Evolutionary conservation across 2,888 invertebrate species (phyloP).

Genomic region (Archips crataeganus): DNA sequence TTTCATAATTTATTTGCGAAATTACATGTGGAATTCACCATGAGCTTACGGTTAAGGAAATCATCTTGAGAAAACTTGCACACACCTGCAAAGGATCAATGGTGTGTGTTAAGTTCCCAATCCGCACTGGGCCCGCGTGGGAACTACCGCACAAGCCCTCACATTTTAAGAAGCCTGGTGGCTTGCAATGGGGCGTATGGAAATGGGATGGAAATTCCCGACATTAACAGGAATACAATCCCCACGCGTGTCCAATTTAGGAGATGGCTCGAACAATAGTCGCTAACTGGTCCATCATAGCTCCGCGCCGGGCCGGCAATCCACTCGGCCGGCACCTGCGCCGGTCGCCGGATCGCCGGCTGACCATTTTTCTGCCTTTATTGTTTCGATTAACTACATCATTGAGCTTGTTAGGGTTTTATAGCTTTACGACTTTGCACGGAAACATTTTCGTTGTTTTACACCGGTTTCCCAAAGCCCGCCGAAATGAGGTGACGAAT

Average conservation of each 20-base stretch:
- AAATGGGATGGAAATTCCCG: neutral
- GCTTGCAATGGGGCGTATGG: too few relatives aligned
- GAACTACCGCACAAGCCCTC: too few relatives aligned
- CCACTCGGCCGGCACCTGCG: slow-evolving; percentile 27
- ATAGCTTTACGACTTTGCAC: neutral
- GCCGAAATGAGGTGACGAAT: neutral
- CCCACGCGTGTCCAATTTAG: slow-evolving; percentile 61
- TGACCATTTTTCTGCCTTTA: slow-evolving; percentile 4
- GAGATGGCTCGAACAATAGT: slow-evolving; percentile 63
- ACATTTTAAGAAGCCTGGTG: too few relatives aligned
- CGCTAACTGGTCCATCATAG: slow-evolving; percentile 65
- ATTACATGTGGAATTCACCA: too few relatives aligned
- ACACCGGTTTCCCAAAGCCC: neutral
- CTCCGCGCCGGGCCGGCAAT: slow-evolving; percentile 44
- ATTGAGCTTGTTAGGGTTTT: slow-evolving; percentile 4
- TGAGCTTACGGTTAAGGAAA: too few relatives aligned
- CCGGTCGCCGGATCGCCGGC: neutral
- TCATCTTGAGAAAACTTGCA: too few relatives aligned
- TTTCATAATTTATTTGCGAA: too few relatives aligned
- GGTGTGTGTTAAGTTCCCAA: too few relatives aligned
- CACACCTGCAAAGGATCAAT: too few relatives aligned
- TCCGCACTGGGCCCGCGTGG: too few relatives aligned
- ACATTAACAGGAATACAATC: neutral
- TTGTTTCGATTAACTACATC: slow-evolving; percentile 3
- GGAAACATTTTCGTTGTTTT: neutral